Evolutionary conservation across 2,797 vertebrate genomes (phyloP).

Genomic region (Hephaestus fuliginosus): DNA sequence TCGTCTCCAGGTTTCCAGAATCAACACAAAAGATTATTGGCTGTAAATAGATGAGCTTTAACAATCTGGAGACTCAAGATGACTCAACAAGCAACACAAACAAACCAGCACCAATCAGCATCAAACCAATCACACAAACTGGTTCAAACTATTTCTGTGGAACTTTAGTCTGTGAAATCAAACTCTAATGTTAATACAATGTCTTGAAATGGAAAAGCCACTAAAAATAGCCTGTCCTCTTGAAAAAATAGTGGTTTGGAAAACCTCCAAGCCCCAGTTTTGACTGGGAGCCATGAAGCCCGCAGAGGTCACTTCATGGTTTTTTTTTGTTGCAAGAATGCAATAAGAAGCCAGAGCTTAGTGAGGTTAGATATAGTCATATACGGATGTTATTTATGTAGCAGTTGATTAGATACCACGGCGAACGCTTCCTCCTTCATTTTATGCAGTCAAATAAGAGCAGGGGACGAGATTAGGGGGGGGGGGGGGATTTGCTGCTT

Average conservation of each 20-base stretch:
- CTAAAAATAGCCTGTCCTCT: slow-evolving; percentile 33
- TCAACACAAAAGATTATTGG: slow-evolving; percentile 51
- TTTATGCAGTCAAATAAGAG: slow-evolving; percentile 54
- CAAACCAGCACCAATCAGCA: slow-evolving; percentile 52
- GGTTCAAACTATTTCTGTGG: slow-evolving; percentile 35
- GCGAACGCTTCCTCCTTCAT: slow-evolving; percentile 65
- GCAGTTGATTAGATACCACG: slow-evolving; percentile 51
- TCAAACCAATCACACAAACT: slow-evolving; percentile 34
- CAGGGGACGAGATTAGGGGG: background rate
- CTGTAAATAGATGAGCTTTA: slow-evolving; percentile 80
- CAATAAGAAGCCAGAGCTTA: slow-evolving; percentile 44
- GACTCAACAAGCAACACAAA: slow-evolving; percentile 54
- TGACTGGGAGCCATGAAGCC: slow-evolving; percentile 42
- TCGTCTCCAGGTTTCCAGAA: slow-evolving; percentile 57
- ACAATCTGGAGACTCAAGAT: slow-evolving; percentile 54
- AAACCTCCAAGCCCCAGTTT: slow-evolving; percentile 18
- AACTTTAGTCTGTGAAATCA: slow-evolving; percentile 24
- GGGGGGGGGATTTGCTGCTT: slow-evolving; percentile 15
- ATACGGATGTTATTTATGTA: slow-evolving; percentile 63
- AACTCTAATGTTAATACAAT: slow-evolving; percentile 33
- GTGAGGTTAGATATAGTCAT: slow-evolving; percentile 37
- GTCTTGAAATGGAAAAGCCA: slow-evolving; percentile 44
- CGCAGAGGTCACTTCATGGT: slow-evolving; percentile 19
- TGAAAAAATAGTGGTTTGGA: slow-evolving; percentile 23
- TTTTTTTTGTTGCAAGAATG: slow-evolving; percentile 36